phyloP scores from a whole-genome alignment of 2,888 invertebrate species.

The Drosophila mimetica region DNA sequence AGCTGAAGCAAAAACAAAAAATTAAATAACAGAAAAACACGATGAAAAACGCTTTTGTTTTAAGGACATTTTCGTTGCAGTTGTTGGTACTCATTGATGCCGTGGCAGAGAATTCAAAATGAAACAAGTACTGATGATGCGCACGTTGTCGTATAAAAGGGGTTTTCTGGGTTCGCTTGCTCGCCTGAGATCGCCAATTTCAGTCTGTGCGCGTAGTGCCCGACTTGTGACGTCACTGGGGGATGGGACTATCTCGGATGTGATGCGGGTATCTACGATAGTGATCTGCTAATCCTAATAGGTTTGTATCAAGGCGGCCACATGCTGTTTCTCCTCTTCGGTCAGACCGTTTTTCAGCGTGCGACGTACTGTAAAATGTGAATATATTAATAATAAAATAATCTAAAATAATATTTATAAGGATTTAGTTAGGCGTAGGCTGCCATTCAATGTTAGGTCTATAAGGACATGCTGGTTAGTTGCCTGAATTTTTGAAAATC shows the following conservation, averaged over 20 bases:
- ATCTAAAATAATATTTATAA: too few relatives aligned
- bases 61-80: slow-evolving; percentile 68
- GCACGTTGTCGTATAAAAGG: slow-evolving; percentile 41
- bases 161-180: slow-evolving; percentile 36
- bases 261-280: slow-evolving; percentile 3
- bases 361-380: slow-evolving; percentile 88
- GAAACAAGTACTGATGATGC: slow-evolving; percentile 14
- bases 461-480: slow-evolving; percentile 25
- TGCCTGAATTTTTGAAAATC: slow-evolving; percentile 23
- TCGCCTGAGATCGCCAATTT: slow-evolving; percentile 74
- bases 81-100: slow-evolving; percentile 14
- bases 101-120: slow-evolving; percentile 2
- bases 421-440: slow-evolving; percentile 11
- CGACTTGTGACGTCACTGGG: slow-evolving; percentile 77
- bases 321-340: slow-evolving; percentile 92
- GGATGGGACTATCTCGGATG: slow-evolving; percentile 24
- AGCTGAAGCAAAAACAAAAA: slow-evolving; percentile 65
- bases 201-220: slow-evolving; percentile 65
- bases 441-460: slow-evolving; percentile 37
- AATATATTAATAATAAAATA: not conserved
- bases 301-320: slow-evolving; percentile 90
- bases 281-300: slow-evolving; percentile 84
- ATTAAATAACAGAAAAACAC: slow-evolving; percentile 56
- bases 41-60: slow-evolving; percentile 48
- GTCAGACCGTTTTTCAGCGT: slow-evolving; percentile 92